Base-by-base conservation (phyloP, 2,113 vertebrate species). In the Gobiocypris rarus region DNA sequence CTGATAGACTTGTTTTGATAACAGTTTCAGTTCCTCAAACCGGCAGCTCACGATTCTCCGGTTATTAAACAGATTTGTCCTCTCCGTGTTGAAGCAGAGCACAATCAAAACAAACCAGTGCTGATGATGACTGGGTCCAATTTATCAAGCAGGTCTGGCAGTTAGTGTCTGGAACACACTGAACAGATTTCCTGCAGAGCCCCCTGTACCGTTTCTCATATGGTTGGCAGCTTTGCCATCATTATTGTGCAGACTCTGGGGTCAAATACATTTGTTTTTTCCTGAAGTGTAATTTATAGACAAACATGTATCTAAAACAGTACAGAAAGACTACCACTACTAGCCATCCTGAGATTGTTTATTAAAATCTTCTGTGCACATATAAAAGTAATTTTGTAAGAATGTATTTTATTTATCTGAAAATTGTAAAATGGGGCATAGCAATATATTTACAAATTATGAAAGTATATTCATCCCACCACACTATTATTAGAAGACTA, bases 31-130 rank as follows among this genome's bases (percentile, higher is more conserved):
- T 26, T 45, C 26, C 41, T 31, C 2, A 19, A 91, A 92, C 87
- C 67, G 71, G 81, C 84, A 90, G 80, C 85, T 85, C 86, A 75
- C 85, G 89, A 86, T 87, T 89, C 90, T 84, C 24, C 61, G 75
- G 75, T 85, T 86, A 82, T 88, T 82, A 74, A 13, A 90, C 85
- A 65, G 75, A 82, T 75, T 59, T 84, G 83, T 80, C 54, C 76
- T 77, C 45, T 6, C 5, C 11, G 14, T 43, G 75, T 83, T 38
- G 50, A 84, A 73, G 52, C 86, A 19, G 48, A 50, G 69, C 67
- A 41, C 41, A 83, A 59, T 83, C 4, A 43, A 48, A 45, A 17
- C 74, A 75, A 38, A 28, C 9, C 74, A 28, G 52, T 24, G 41
- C 83, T 76, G 71, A 84, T 24, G 83, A 76, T 38, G 52, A 76